These are phyloP conservation scores for Ceryle rudis DNA, from an alignment of 2,797 vertebrate species.

Conservation along the genomic window DNA sequence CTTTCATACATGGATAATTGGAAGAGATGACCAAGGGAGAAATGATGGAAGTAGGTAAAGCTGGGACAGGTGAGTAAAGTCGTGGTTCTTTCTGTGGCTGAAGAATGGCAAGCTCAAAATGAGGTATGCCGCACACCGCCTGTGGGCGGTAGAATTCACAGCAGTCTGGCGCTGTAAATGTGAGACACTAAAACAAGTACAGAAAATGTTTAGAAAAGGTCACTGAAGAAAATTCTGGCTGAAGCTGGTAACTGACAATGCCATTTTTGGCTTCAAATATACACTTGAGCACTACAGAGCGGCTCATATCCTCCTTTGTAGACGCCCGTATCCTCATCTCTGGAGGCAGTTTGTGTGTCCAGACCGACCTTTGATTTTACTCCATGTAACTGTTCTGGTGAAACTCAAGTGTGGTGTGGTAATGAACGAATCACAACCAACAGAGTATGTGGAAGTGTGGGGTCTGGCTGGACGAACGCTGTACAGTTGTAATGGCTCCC, in stretches of 20 bases:
- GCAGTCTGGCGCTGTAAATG: neutral
- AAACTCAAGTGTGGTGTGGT: neutral
- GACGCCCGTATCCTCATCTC: neutral
- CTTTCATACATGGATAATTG: neutral
- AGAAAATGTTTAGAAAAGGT: neutral
- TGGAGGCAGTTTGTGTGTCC: fast-evolving
- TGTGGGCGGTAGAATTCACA: fast-evolving
- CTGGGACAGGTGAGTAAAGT: neutral
- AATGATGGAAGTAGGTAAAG: neutral
- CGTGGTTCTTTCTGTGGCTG: neutral
- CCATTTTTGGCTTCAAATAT: neutral
- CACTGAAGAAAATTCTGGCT: neutral
- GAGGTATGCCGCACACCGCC: neutral
- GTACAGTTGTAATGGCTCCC: neutral
- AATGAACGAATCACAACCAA: neutral
- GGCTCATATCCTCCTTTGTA: neutral
- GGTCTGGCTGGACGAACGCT: fast-evolving
- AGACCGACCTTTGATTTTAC: neutral
- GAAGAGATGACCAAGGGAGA: neutral
- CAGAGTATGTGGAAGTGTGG: neutral
- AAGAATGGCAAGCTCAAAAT: neutral
- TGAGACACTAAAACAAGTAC: neutral
- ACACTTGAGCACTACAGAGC: neutral
- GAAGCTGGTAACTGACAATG: neutral
- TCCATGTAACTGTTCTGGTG: neutral